A percentile compares a stretch with the other conserved stretches of the same genome.
These are phyloP conservation scores for Crocidura indochinensis DNA, from an alignment of 2,797 vertebrate genomes.

Conservation along the genomic window DNA sequence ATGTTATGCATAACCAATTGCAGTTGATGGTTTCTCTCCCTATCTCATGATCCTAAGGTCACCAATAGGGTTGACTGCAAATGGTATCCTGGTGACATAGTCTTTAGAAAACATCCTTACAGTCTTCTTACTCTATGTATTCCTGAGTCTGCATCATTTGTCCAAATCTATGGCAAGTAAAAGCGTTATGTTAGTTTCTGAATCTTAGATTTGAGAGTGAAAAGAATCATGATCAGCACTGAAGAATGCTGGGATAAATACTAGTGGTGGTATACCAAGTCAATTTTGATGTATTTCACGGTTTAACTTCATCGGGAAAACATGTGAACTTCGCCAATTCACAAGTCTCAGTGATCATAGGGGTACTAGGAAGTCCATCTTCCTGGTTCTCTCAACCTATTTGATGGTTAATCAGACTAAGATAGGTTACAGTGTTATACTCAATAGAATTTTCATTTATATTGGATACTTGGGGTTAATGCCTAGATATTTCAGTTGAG, in stretches of 20 bases:
- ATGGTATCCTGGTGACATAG: no score
- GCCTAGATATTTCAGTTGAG: neutral
- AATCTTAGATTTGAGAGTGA: neutral
- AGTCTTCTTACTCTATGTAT: neutral
- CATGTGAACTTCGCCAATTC: neutral
- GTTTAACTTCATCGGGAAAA: neutral
- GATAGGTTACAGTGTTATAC: neutral
- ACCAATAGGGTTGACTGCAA: neutral
- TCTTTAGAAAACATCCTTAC: neutral
- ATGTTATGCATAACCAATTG: neutral
- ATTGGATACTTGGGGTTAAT: slow-evolving; percentile 7
- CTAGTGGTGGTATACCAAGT: neutral
- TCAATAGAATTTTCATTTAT: neutral
- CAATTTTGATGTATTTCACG: neutral
- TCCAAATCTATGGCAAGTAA: slow-evolving; percentile 45
- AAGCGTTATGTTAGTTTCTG: slow-evolving; percentile 50
- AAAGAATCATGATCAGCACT: neutral
- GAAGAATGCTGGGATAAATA: neutral
- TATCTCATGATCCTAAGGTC: neutral
- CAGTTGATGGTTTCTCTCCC: neutral
- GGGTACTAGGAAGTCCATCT: neutral
- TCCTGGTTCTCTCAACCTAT: neutral
- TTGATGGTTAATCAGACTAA: slow-evolving; percentile 17
- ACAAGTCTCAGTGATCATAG: neutral
- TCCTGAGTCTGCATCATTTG: neutral